Conservation (phyloP, 2,888 invertebrate species). For the Nematopogon swammerdamellus region DNA sequence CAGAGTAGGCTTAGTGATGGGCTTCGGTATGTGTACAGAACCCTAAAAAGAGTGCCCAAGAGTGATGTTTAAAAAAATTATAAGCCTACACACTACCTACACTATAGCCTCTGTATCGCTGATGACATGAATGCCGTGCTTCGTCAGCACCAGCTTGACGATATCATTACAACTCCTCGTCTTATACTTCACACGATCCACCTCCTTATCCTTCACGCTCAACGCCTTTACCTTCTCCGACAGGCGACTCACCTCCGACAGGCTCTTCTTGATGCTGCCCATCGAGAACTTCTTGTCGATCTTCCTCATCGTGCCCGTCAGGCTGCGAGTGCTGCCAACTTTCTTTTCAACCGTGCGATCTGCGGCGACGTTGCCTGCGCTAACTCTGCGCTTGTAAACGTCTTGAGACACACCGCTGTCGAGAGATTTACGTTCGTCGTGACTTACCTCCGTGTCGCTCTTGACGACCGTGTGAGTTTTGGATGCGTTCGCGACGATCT, state of each 20-base stretch:
- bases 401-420: conserved; percentile 46
- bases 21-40: no score
- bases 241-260: conserved; percentile 49
- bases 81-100: no score
- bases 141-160: conserved; percentile 70
- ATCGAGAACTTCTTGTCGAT: conserved; percentile 15
- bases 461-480: conserved; percentile 30
- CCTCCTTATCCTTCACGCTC: conserved; percentile 32
- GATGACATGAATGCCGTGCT: conserved; percentile 75
- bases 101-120: conserved; percentile 76
- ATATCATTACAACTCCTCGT: conserved; percentile 56
- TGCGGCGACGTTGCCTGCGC: conserved; percentile 36
- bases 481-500: conserved; percentile 57
- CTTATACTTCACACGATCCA: conserved; percentile 27
- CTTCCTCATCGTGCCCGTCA: conserved; percentile 35
- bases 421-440: conserved; percentile 34
- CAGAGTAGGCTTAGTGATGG: no score
- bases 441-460: conserved; percentile 37
- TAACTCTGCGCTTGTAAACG: conserved; percentile 31
- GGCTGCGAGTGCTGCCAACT: conserved; percentile 20
- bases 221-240: conserved; percentile 46
- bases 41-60: no score
- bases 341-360: conserved; percentile 23
- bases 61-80: no score
- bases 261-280: conserved; percentile 37